These are phyloP conservation scores for Scaptomyza hsui DNA, from an alignment of 1,140 invertebrate species.

Conservation along the genomic window DNA sequence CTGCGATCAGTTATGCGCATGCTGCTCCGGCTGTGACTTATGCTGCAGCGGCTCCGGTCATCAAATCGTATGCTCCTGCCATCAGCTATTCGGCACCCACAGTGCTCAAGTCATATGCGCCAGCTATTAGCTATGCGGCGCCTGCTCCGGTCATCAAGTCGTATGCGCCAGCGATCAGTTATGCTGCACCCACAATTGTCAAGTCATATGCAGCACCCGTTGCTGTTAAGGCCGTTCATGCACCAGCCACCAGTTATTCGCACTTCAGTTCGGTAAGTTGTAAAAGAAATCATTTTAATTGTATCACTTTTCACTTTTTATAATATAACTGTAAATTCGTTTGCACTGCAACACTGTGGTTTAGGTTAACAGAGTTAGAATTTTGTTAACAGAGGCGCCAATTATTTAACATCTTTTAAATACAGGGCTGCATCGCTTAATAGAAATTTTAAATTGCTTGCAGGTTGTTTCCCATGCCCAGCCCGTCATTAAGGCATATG, in stretches of 20 bases:
- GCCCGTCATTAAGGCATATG: conserved; percentile 42
- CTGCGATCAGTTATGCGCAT: conserved; percentile 58
- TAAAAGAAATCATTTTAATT: too few species aligned
- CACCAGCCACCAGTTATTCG: conserved; percentile 33
- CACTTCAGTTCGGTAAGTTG: background rate
- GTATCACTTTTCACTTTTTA: too few species aligned
- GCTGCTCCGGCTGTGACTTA: conserved; percentile 59
- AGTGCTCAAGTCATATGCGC: conserved; percentile 40
- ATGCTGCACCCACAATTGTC: conserved; percentile 60
- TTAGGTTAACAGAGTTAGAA: too few species aligned
- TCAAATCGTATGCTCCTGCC: conserved; percentile 62
- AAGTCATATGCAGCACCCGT: conserved; percentile 51
- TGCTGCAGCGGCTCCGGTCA: conserved; percentile 61
- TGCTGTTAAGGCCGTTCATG: conserved; percentile 2
- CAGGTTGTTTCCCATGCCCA: conserved; percentile 58
- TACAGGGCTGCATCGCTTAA: too few species aligned
- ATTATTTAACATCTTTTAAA: too few species aligned
- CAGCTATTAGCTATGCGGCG: conserved; percentile 63
- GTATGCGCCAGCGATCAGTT: conserved; percentile 63
- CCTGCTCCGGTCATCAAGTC: conserved; percentile 60
- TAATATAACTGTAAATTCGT: too few species aligned
- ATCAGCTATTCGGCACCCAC: conserved; percentile 48
- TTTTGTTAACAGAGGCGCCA: too few species aligned
- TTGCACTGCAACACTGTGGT: too few species aligned
- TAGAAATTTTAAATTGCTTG: too few species aligned